Conservation (phyloP, 64 coral and sea anemone genomes). For the Montipora foliosa region DNA sequence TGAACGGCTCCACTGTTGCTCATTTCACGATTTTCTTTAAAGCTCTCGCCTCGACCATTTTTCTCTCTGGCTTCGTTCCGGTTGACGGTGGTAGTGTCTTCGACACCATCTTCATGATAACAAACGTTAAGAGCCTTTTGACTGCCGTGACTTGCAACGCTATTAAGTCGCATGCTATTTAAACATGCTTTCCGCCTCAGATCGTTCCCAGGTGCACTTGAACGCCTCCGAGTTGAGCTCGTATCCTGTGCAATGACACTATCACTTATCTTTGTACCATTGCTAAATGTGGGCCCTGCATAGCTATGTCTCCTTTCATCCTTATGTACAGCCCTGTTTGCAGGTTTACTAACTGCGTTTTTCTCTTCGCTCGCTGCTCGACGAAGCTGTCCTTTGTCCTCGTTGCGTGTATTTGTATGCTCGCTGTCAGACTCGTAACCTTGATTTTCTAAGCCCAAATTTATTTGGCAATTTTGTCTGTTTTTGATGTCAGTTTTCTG, state of each 20-base stretch:
- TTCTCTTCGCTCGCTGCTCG: neutral
- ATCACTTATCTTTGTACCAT: neutral
- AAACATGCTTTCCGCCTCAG: constrained; percentile 60
- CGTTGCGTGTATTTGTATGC: neutral
- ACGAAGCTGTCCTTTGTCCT: neutral
- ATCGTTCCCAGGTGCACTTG: constrained; percentile 37
- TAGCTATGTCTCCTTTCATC: constrained; percentile 5
- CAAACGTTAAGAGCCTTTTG: neutral
- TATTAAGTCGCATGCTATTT: constrained; percentile 50
- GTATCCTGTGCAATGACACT: neutral
- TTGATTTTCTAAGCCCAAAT: constrained; percentile 28
- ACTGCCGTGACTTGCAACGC: constrained; percentile 18
- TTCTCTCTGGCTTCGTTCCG: neutral
- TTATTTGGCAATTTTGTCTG: neutral
- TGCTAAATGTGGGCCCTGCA: neutral
- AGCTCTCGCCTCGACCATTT: too few relatives aligned
- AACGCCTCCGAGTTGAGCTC: neutral
- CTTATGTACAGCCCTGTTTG: neutral
- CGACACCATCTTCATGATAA: neutral
- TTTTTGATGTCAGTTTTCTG: neutral
- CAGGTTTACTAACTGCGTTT: neutral
- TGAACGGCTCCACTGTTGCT: neutral
- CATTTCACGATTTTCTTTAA: neutral
- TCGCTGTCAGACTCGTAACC: constrained; percentile 20
- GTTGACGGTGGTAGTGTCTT: neutral